Evolutionary conservation across 2,113 vertebrate species (phyloP).

Genomic region (Ophthalmolycus amberensis): DNA sequence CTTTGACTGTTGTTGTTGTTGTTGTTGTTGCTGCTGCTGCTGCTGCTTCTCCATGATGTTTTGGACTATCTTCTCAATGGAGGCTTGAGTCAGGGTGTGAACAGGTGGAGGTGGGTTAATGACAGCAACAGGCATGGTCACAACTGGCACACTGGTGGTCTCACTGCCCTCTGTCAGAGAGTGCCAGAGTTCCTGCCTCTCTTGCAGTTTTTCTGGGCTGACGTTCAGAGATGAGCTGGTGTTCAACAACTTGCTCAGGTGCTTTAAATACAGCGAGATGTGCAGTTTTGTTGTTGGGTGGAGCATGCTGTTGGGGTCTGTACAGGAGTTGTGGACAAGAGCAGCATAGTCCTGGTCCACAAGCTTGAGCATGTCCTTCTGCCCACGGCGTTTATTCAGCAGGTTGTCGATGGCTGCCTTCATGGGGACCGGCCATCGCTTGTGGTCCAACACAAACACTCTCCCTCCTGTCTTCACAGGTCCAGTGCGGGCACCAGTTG

Average conservation of each 20-base stretch:
- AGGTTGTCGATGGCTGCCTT: neutral
- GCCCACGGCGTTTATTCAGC: neutral
- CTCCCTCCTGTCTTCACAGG: neutral
- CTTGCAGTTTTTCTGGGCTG: neutral
- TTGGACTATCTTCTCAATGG: neutral
- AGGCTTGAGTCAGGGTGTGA: neutral
- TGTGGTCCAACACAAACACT: neutral
- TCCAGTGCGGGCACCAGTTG: neutral
- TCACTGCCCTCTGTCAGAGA: no score
- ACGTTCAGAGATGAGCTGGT: neutral
- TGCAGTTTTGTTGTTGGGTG: neutral
- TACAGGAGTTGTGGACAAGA: neutral
- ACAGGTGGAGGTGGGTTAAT: neutral
- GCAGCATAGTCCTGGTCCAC: neutral
- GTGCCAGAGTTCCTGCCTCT: neutral
- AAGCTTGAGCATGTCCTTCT: constrained; percentile 1
- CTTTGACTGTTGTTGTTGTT: no score
- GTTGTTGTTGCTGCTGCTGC: no score
- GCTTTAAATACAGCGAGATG: neutral
- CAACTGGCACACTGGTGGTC: no score
- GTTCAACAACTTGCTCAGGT: neutral
- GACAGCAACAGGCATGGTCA: neutral
- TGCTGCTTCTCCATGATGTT: neutral
- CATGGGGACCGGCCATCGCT: neutral
- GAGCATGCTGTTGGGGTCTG: neutral